phyloP scores from a whole-genome alignment of 2,797 vertebrate genomes.

The Oreortyx pictus region DNA sequence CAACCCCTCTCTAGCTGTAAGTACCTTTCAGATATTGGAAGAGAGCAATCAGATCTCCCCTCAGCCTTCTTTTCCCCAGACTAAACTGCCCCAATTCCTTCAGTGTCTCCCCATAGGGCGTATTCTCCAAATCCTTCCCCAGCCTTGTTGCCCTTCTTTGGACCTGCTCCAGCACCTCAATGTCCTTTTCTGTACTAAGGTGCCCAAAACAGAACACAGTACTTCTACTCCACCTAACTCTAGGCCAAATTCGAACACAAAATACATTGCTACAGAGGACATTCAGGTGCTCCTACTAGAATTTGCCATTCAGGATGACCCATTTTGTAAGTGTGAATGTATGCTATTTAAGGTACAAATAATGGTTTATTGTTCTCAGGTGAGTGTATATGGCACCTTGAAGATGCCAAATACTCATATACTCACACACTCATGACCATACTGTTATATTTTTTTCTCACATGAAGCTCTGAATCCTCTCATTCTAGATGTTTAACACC shows the following conservation, averaged over 20 bases:
- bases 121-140: too few species aligned
- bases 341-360: background rate
- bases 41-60: too few species aligned
- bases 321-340: background rate
- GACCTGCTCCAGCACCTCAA: too few species aligned
- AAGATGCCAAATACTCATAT: background rate
- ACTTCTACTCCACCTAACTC: background rate
- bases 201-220: too few species aligned
- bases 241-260: background rate
- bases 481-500: background rate
- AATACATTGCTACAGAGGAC: background rate
- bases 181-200: too few species aligned
- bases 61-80: too few species aligned
- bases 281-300: background rate
- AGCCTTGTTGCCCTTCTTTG: too few species aligned
- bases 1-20: too few species aligned
- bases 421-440: accelerated
- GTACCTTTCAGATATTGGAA: too few species aligned
- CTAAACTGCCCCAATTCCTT: too few species aligned
- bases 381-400: background rate
- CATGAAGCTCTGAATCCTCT: background rate
- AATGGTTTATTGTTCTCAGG: background rate
- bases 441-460: background rate
- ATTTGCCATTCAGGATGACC: background rate
- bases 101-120: too few species aligned